Evolutionary conservation across 2,888 invertebrate genomes (phyloP).

Genomic region (Plutella xylostella): DNA sequence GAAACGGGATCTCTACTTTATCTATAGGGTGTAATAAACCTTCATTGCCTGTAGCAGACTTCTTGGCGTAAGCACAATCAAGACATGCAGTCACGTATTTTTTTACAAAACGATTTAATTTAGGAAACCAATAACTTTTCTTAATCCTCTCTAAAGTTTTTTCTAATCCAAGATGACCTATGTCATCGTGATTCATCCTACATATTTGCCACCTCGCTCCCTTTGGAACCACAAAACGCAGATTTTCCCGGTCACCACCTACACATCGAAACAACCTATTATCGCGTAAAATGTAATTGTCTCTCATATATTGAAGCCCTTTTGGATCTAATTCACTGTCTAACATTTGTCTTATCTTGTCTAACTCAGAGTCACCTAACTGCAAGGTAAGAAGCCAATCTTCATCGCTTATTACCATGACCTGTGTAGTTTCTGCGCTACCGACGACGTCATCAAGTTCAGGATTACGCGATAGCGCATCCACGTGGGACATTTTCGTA

Average conservation of each 20-base stretch:
- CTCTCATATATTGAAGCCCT: constrained; percentile 15
- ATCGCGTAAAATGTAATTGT: constrained; percentile 17
- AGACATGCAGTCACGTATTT: constrained; percentile 6
- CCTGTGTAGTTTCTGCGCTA: constrained; percentile 9
- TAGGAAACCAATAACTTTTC: constrained; percentile 9
- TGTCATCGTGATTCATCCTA: constrained; percentile 32
- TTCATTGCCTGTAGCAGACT: constrained; percentile 20
- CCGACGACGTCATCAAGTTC: not conserved
- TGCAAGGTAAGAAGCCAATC: constrained; percentile 19
- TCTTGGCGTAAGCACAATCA: constrained; percentile 22
- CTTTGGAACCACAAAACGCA: constrained; percentile 27
- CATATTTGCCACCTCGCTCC: constrained; percentile 26
- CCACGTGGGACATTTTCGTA: constrained; percentile 11
- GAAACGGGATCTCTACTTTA: constrained; percentile 10
- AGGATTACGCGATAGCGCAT: constrained; percentile 10
- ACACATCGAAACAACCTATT: constrained; percentile 15
- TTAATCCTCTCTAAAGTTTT: constrained; percentile 9
- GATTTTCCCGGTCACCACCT: constrained; percentile 12
- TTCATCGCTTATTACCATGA: constrained; percentile 12
- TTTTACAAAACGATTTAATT: constrained; percentile 8
- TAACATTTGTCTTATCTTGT: constrained; percentile 13
- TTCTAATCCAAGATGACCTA: constrained; percentile 17
- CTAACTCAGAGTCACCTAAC: constrained; percentile 15
- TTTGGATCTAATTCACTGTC: constrained; percentile 11
- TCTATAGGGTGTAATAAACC: constrained; percentile 24